These are phyloP conservation scores for Pteronotus mesoamericanus DNA, from an alignment of 2,797 vertebrate species.

Conservation along the genomic window DNA sequence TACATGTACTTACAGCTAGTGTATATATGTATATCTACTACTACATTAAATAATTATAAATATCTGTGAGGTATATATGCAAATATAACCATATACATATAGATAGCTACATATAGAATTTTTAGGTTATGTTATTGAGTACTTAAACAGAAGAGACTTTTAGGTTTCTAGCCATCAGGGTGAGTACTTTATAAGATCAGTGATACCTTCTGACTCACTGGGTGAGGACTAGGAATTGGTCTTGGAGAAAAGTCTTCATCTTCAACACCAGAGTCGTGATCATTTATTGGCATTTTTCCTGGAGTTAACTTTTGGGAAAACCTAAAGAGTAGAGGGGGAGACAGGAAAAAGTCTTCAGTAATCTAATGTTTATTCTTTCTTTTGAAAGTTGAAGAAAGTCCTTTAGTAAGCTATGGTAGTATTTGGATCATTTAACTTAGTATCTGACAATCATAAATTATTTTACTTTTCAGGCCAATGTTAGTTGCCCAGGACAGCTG, in stretches of 20 bases:
- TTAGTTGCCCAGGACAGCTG: slow-evolving; percentile 35
- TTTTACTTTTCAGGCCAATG: slow-evolving; percentile 17
- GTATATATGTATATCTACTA: not conserved
- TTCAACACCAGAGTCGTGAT: slow-evolving; percentile 95
- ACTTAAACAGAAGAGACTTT: slow-evolving; percentile 34
- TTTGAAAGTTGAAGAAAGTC: slow-evolving; percentile 56
- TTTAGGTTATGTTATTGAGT: not conserved
- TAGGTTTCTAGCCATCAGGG: slow-evolving; percentile 5
- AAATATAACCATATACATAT: not conserved
- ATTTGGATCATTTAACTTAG: slow-evolving; percentile 33
- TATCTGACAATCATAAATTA: slow-evolving; percentile 24
- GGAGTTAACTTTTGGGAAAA: slow-evolving; percentile 73
- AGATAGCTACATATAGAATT: not conserved
- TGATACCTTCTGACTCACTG: slow-evolving; percentile 89
- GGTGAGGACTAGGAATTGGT: slow-evolving; percentile 94
- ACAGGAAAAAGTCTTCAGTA: slow-evolving; percentile 33
- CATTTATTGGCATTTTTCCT: slow-evolving; percentile 81
- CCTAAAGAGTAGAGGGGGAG: slow-evolving; percentile 64
- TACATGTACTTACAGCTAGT: not conserved
- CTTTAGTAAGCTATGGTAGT: slow-evolving; percentile 54
- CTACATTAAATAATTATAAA: not conserved
- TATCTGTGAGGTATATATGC: not conserved
- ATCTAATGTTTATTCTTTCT: not conserved
- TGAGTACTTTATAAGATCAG: not conserved
- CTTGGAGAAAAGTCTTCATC: slow-evolving; percentile 96